These are phyloP conservation scores for Drosophila eohydei DNA, from an alignment of 2,888 invertebrate species.

Conservation along the genomic window DNA sequence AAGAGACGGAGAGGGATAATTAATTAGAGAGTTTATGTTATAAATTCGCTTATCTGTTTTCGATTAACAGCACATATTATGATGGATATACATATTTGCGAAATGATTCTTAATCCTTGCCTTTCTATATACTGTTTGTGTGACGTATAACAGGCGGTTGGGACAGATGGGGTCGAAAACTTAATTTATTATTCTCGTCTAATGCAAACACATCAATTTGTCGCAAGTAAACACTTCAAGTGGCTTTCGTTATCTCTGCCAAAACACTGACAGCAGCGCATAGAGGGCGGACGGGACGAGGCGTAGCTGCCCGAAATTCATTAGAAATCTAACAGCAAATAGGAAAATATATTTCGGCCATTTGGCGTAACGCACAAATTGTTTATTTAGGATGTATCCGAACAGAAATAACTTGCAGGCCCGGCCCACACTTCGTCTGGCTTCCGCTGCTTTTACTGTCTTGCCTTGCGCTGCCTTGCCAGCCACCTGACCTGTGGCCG, in stretches of 20 bases:
- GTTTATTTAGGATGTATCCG: constrained; percentile 65
- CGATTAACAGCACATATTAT: constrained; percentile 16
- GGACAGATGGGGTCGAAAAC: constrained; percentile 41
- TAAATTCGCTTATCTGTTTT: constrained; percentile 10
- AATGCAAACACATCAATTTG: constrained; percentile 79
- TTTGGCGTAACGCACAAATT: constrained; percentile 57
- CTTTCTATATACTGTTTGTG: neutral
- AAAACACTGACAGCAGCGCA: constrained; percentile 67
- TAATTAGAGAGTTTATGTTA: constrained; percentile 36
- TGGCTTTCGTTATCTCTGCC: constrained; percentile 72
- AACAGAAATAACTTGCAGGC: constrained; percentile 46
- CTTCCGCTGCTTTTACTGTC: neutral
- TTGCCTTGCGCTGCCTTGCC: neutral
- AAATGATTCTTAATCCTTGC: constrained; percentile 16
- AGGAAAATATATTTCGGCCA: constrained; percentile 61
- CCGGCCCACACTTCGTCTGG: neutral
- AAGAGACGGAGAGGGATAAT: constrained; percentile 20
- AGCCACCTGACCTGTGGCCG: constrained; percentile 38
- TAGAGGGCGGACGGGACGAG: neutral
- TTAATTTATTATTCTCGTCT: constrained; percentile 75
- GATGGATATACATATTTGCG: neutral
- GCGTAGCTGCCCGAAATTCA: constrained; percentile 54
- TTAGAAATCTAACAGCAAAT: constrained; percentile 77
- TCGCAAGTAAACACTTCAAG: constrained; percentile 78
- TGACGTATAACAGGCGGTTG: neutral